Base-by-base conservation (phyloP, 1,140 invertebrate genomes). In the Nasonia longicornis region DNA sequence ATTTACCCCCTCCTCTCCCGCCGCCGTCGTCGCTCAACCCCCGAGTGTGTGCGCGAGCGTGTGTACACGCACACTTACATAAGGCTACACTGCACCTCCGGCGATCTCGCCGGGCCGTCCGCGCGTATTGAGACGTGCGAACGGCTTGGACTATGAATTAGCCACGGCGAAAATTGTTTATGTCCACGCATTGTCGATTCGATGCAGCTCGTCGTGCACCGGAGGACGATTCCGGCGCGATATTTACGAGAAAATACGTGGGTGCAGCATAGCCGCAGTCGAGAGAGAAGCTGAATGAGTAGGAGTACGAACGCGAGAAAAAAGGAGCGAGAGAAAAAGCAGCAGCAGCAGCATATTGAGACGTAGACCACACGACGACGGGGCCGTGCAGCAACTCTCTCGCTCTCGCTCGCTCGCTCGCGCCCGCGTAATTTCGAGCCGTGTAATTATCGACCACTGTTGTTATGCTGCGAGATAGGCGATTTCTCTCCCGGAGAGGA, bases 371-470 rank as follows among this genome's bases (percentile, higher is more conserved):
- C 86, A 88, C 85, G 86, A 87, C 83, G 86, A 81, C 82, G 67
- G 48, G 83, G 71, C 35, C 20, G 71, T n/a, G 38, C 75, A 48
- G 70, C 67, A 63, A n/a, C 72, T 77, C 82, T 66, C 64, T 66
- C 77, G 29, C 31, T 58, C 45, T 52, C 52, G 29, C 31, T n/a
- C 69, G 20, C 69, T 31, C 67, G 69, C 84, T 83, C 79, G 82
- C 80, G 58, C 80, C 82, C 80, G 84, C 86, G 86, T 87, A 87
- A 87, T 87, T 89, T 89, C 85, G 84, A 86, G 85, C 84, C 85
- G 84, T 87, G 86, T 87, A 88, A 88, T 88, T 87, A 88, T 86
- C 86, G 84, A 85, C 84, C 86, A 86, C 85, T 83, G 84, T 85
- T 86, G 84, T 85, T 85, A 85, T 84, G 82, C 45, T 77, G 0